Percentiles rank a stretch among this genome's conserved stretches.
Conservation (phyloP, 2,888 invertebrate genomes). For the Morinoia aosen region DNA sequence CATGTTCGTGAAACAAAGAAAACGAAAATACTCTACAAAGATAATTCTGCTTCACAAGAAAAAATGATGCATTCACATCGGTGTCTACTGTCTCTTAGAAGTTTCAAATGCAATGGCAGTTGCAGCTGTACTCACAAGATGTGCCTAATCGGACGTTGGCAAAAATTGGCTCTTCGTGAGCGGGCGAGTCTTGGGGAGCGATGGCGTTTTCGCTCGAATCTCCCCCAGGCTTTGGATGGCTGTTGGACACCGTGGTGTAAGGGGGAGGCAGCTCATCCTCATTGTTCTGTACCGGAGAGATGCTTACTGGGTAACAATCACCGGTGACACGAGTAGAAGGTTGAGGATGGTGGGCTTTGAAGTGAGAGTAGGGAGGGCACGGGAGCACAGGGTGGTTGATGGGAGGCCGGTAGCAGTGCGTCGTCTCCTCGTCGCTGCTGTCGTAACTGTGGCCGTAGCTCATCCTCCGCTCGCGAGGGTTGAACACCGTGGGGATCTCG, state of each 20-base stretch:
- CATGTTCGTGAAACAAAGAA: too few species aligned
- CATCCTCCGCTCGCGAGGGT: conserved; percentile 49
- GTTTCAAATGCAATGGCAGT: background rate
- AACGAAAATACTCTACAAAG: too few species aligned
- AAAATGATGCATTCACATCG: too few species aligned
- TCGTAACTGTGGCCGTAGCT: conserved; percentile 21
- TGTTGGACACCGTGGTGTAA: conserved; percentile 29
- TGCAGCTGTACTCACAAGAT: background rate
- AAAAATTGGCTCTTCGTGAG: conserved; percentile 53
- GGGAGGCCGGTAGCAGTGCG: conserved; percentile 49
- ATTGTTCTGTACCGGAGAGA: conserved; percentile 23
- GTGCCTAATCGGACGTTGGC: conserved; percentile 44
- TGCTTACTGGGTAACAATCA: background rate
- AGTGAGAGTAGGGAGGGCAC: conserved; percentile 21
- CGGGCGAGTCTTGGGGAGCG: background rate
- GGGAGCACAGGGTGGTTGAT: conserved; percentile 14
- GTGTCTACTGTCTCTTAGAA: too few species aligned
- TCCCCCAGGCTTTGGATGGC: background rate
- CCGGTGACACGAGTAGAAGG: background rate
- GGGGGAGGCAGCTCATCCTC: conserved; percentile 46
- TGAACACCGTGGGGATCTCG: conserved; percentile 49
- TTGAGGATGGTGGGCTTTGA: conserved; percentile 45
- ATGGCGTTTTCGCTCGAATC: background rate
- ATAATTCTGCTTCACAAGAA: too few species aligned
- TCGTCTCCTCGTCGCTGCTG: conserved; percentile 47